Evolutionary conservation across 2,797 vertebrate genomes (phyloP), one percentile per base, ranked within the genome.

Genomic region (Linurgus olivaceus): DNA sequence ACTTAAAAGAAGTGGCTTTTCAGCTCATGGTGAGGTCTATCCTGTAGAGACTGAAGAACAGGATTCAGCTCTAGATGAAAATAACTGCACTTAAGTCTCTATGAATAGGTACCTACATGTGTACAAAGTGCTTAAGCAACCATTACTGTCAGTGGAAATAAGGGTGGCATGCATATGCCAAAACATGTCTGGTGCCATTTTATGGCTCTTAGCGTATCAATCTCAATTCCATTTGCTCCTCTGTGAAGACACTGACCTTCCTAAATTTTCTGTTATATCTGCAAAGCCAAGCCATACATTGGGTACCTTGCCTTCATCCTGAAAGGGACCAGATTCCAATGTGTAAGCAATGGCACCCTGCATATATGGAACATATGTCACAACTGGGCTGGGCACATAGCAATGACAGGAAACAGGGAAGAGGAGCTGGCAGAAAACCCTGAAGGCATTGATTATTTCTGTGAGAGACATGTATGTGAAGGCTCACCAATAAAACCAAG

Each of bases 361-460:
- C 33, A 13, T 50, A 19, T 45, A 17, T 48, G 11, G 74, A 52
- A 71, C 37, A 52, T 50, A 4, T 23, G 24, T 50, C 17, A 13
- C 0, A 0, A 14, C 25, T 72, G 45, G 31, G 20, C 23, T 33
- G 31, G 31, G 26, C 45, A 66, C 28, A 11, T 0, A 2, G 37
- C 45, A 77, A 42, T 26, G 61, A 10, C n/a, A 65, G 70, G 70
- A 73, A 51, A 68, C 11, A 25, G 12, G 23, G 13, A 71, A 14
- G 25, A 72, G n/a, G 21, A 76, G n/a, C 38, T 38, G 11, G n/a
- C 23, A n/a, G 61, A 86, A 78, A 54, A 2, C 16, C 11, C 29
- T 11, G 19, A 68, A 63, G 40, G 17, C 7, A 11, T 25, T 82
- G 7, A 26, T 67, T 75, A 54, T 52, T 74, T 57, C 29, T 45